These are phyloP conservation scores for Apistogramma diplotaenia DNA, from an alignment of 2,113 vertebrate species.

Conservation along the genomic window DNA sequence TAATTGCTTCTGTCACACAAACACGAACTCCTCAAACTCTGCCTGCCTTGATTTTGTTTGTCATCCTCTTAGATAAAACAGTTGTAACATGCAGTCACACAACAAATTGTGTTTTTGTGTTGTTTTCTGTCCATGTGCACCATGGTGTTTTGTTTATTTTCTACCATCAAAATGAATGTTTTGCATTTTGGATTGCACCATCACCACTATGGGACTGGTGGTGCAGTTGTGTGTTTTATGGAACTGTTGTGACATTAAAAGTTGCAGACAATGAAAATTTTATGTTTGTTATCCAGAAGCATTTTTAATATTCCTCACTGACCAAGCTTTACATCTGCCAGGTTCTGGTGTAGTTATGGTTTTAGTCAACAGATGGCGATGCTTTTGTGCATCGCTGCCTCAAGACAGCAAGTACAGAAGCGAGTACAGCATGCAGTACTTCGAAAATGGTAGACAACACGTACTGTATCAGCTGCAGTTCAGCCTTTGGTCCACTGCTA, in stretches of 20 bases:
- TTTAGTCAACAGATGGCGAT: background rate
- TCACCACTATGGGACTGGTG: background rate
- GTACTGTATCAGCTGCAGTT: background rate
- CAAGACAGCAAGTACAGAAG: background rate
- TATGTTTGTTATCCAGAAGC: too few relatives aligned
- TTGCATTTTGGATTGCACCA: background rate
- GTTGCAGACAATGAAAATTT: background rate
- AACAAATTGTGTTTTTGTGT: background rate
- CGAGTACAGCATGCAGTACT: background rate
- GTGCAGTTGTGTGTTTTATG: background rate
- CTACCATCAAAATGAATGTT: background rate
- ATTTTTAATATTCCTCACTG: too few relatives aligned
- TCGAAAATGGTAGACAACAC: background rate
- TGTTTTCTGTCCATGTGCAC: background rate
- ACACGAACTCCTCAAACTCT: background rate
- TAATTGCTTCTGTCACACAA: slow-evolving; percentile 31
- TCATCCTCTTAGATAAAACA: background rate
- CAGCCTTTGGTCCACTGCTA: background rate
- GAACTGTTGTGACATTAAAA: background rate
- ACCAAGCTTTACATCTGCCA: too few relatives aligned
- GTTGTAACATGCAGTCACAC: background rate
- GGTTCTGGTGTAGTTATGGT: background rate
- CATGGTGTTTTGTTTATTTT: background rate
- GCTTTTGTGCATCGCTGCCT: background rate
- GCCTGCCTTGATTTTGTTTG: background rate